Percentiles rank a stretch among this genome's conserved stretches.
Conservation (phyloP, 2,113 vertebrate genomes). For the Protomyctophum bolini region DNA sequence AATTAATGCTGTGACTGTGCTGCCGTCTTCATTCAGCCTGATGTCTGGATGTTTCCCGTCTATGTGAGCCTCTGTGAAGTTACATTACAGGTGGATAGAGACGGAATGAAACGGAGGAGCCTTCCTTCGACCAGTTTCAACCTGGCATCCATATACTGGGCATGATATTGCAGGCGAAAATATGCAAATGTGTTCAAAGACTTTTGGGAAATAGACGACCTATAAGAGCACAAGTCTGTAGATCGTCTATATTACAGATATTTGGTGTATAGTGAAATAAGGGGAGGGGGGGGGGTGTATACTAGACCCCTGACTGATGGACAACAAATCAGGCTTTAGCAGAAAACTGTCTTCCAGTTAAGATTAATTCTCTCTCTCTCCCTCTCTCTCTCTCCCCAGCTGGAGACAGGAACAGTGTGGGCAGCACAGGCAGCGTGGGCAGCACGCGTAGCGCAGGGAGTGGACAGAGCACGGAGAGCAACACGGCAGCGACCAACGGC, state of each 20-base stretch:
- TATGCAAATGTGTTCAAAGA: too few species aligned
- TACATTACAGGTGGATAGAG: not conserved
- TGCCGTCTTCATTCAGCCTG: not conserved
- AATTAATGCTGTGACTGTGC: not conserved
- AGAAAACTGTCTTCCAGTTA: too few species aligned
- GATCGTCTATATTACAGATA: too few species aligned
- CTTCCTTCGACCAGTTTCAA: too few species aligned
- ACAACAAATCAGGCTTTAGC: too few species aligned
- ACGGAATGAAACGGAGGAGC: not conserved
- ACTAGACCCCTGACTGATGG: too few species aligned
- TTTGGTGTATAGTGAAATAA: too few species aligned
- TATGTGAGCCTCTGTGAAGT: not conserved
- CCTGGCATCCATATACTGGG: too few species aligned
- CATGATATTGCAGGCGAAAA: too few species aligned
- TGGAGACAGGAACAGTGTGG: constrained; percentile 92
- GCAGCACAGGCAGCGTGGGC: constrained; percentile 91
- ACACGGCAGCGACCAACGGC: constrained; percentile 73
- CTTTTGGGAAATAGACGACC: too few species aligned
- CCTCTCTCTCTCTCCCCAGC: constrained; percentile 65
- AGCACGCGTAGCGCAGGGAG: constrained; percentile 94
- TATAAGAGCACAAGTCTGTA: too few species aligned
- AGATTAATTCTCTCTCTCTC: not conserved
- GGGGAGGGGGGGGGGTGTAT: too few species aligned
- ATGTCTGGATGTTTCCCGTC: not conserved
- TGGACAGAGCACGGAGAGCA: constrained; percentile 92